phyloP scores from a whole-genome alignment of 2,113 vertebrate species.

The Ciconia boyciana region DNA sequence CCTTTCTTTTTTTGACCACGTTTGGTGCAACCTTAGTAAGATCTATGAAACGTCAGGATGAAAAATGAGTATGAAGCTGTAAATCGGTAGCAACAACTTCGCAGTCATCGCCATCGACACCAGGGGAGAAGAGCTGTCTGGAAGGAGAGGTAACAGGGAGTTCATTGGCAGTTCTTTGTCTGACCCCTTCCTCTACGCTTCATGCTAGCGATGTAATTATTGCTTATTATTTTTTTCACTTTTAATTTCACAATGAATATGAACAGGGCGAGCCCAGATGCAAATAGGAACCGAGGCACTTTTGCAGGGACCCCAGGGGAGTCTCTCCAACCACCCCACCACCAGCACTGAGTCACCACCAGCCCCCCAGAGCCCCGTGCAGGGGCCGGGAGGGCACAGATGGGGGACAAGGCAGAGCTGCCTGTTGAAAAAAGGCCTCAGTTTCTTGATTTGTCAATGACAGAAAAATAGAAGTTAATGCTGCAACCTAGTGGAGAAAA shows the following conservation, averaged over 20 bases:
- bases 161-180: background rate
- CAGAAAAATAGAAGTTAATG: background rate
- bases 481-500: slow-evolving; percentile 53
- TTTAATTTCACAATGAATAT: slow-evolving; percentile 2
- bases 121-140: background rate
- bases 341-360: background rate
- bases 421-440: background rate
- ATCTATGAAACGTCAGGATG: background rate
- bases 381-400: background rate
- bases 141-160: background rate
- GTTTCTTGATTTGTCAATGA: background rate
- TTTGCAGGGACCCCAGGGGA: background rate
- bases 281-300: background rate
- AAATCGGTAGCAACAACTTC: background rate
- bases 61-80: background rate
- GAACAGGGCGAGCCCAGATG: background rate
- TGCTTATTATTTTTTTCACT: background rate
- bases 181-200: background rate
- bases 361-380: background rate
- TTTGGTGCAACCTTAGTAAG: background rate
- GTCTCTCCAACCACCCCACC: background rate
- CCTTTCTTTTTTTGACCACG: background rate
- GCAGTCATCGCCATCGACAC: background rate
- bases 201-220: background rate
- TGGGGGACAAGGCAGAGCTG: background rate